phyloP scores from a whole-genome alignment of 2,888 invertebrate species.

The Elysia crispata region DNA sequence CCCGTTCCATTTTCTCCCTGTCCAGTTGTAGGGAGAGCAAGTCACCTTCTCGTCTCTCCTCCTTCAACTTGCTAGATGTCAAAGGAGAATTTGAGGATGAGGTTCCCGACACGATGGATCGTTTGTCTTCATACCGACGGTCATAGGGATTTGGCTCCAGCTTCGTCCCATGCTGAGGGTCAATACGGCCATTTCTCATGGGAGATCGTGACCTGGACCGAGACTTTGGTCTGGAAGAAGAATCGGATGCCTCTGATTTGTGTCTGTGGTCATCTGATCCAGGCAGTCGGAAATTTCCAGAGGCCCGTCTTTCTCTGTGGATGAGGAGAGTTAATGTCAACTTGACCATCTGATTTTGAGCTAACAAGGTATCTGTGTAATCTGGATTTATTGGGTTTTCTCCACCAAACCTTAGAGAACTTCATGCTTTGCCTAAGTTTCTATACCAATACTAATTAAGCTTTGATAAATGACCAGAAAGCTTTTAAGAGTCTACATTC shows the following conservation, averaged over 20 bases:
- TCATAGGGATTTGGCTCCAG: slow-evolving; percentile 51
- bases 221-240: slow-evolving; percentile 54
- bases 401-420: no score
- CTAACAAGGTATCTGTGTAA: no score
- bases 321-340: not conserved
- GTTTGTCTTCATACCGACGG: slow-evolving; percentile 55
- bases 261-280: slow-evolving; percentile 35
- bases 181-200: slow-evolving; percentile 66
- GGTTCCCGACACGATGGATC: not conserved
- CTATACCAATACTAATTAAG: no score
- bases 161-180: slow-evolving; percentile 56
- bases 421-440: no score
- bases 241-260: not conserved
- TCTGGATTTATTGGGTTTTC: no score
- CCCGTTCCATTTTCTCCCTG: slow-evolving; percentile 57
- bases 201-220: slow-evolving; percentile 69
- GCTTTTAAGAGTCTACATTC: no score
- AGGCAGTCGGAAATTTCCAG: slow-evolving; percentile 20
- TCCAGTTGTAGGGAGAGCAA: slow-evolving; percentile 33
- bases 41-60: slow-evolving; percentile 58
- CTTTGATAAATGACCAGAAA: no score
- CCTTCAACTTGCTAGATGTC: slow-evolving; percentile 61
- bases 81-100: slow-evolving; percentile 35
- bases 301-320: slow-evolving; percentile 40
- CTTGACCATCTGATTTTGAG: no score